Conservation (phyloP, 2,797 vertebrate genomes). For the Sebastes cheni region DNA sequence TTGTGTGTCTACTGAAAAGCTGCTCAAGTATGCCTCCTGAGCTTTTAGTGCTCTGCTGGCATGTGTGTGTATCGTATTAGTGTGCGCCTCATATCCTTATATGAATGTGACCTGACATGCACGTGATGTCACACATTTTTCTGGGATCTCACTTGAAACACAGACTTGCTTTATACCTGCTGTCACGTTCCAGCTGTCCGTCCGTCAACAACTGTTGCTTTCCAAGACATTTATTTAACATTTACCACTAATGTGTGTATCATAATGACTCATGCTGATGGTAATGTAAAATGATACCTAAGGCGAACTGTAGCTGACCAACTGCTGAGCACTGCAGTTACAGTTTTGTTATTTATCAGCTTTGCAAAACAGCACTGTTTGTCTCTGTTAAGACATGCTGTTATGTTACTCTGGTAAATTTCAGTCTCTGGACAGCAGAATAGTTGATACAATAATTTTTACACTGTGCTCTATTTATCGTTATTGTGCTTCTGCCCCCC, state of each 20-base stretch:
- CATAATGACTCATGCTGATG: neutral
- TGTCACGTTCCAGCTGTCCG: conserved; percentile 14
- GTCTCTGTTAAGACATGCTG: neutral
- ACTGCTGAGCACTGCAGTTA: neutral
- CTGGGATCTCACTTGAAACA: neutral
- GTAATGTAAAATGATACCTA: neutral
- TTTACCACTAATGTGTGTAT: neutral
- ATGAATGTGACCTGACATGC: conserved; percentile 14
- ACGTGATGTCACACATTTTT: neutral
- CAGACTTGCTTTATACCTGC: conserved; percentile 18
- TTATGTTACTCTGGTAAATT: conserved; percentile 2
- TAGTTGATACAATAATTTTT: neutral
- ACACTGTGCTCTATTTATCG: neutral
- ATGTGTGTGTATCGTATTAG: neutral
- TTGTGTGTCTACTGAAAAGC: neutral
- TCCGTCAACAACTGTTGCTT: conserved; percentile 19
- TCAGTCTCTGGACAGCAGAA: neutral
- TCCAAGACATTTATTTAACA: neutral
- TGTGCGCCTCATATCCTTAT: neutral
- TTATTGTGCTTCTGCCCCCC: neutral
- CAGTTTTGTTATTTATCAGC: conserved; percentile 1
- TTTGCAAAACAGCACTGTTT: neutral
- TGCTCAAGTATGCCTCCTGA: neutral
- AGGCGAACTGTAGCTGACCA: neutral
- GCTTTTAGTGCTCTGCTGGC: neutral